phyloP scores from a whole-genome alignment of 2,113 vertebrate species.

The Lepidothrix coronata region DNA sequence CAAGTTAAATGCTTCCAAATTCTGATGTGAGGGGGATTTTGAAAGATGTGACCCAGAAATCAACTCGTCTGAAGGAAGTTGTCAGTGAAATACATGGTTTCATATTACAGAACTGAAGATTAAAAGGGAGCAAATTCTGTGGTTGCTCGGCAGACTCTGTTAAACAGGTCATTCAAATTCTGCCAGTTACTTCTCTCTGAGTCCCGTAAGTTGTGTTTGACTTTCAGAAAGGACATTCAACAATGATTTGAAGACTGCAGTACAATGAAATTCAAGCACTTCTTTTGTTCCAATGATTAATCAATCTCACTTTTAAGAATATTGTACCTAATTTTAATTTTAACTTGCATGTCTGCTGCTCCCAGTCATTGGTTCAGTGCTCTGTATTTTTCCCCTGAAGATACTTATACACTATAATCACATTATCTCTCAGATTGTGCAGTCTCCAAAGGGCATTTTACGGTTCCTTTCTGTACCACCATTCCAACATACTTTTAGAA shows the following conservation, averaged over 20 bases:
- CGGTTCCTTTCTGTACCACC: background rate
- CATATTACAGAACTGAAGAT: background rate
- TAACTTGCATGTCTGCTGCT: constrained; percentile 36
- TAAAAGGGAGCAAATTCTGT: background rate
- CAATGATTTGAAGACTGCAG: background rate
- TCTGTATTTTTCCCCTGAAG: constrained; percentile 56
- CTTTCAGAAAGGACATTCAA: constrained; percentile 54
- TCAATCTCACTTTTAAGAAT: constrained; percentile 57
- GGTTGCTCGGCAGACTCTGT: background rate
- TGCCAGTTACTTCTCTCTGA: background rate
- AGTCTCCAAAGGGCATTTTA: constrained; percentile 13
- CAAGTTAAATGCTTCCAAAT: background rate
- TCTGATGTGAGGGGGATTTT: background rate
- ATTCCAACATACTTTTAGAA: constrained; percentile 8
- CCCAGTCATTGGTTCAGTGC: background rate
- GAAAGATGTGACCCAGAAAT: background rate
- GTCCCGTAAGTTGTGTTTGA: background rate
- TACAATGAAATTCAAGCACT: constrained; percentile 23
- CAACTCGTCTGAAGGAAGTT: background rate
- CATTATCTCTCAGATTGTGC: constrained; percentile 39
- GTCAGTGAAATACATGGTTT: background rate
- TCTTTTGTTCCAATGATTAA: constrained; percentile 56
- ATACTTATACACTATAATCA: constrained; percentile 40
- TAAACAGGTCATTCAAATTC: constrained; percentile 9
- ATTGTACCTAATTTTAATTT: constrained; percentile 59